A percentile compares a stretch with the other conserved stretches of the same genome.
Conservation (phyloP, 2,888 invertebrate species). For the Ophonus ardosiacus region DNA sequence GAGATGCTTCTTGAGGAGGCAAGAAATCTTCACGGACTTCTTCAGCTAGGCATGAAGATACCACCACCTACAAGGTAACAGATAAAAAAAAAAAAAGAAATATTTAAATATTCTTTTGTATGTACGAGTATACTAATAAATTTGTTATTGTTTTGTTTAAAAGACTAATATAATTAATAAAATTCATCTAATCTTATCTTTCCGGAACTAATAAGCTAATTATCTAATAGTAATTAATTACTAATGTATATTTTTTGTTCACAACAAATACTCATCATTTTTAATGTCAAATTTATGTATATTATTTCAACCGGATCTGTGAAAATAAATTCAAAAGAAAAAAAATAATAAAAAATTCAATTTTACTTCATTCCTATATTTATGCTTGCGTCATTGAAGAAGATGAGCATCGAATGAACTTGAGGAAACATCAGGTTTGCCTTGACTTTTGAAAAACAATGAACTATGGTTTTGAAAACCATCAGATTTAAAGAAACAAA, state of each 20-base stretch:
- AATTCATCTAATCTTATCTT: neutral
- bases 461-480: neutral
- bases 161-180: too few relatives aligned
- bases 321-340: neutral
- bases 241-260: neutral
- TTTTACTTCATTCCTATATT: neutral
- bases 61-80: neutral
- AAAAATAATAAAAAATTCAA: neutral
- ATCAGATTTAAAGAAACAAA: neutral
- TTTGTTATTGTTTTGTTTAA: neutral
- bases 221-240: neutral
- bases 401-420: neutral
- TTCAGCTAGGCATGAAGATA: constrained; percentile 70
- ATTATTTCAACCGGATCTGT: neutral
- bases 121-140: neutral
- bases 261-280: neutral
- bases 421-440: neutral
- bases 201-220: neutral
- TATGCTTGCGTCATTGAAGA: neutral
- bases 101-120: neutral
- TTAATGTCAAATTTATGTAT: neutral
- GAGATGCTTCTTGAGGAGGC: constrained; percentile 77
- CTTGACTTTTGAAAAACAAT: neutral
- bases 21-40: constrained; percentile 77
- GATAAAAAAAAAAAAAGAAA: neutral